Conservation (phyloP, 2,888 invertebrate species). For the Melanargia galathea region DNA sequence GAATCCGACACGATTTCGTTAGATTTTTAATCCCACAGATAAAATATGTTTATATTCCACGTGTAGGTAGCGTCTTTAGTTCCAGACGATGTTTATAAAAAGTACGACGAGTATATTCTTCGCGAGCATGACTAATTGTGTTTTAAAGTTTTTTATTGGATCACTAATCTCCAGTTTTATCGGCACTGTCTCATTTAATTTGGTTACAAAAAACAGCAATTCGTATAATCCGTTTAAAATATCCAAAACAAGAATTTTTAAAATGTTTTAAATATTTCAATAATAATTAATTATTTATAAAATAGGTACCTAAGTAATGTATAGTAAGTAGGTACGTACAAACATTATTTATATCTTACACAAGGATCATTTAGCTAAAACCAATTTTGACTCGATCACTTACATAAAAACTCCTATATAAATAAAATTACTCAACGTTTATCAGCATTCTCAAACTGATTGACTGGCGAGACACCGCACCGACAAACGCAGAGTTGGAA, state of each 20-base stretch:
- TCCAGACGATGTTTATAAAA: constrained; percentile 25
- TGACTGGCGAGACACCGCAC: no score
- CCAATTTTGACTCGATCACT: no score
- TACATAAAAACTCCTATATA: no score
- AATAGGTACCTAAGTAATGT: no score
- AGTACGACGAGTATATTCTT: constrained; percentile 21
- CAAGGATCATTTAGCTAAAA: no score
- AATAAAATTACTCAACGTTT: no score
- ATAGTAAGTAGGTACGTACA: not conserved
- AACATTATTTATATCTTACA: no score
- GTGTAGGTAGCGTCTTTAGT: constrained; percentile 33
- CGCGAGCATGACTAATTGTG: constrained; percentile 26
- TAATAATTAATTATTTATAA: no score
- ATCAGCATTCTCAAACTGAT: no score
- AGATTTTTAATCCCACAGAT: constrained; percentile 41
- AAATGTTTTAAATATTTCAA: not conserved
- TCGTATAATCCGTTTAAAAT: not conserved
- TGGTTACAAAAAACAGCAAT: constrained; percentile 5
- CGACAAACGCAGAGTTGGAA: no score
- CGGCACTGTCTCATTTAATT: constrained; percentile 16
- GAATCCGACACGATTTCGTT: constrained; percentile 54
- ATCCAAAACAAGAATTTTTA: not conserved
- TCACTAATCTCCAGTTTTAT: constrained; percentile 21
- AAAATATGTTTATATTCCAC: constrained; percentile 32
- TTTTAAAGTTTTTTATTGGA: constrained; percentile 29